Conservation (phyloP, 2,113 vertebrate genomes). For the Elaphurus davidianus region DNA sequence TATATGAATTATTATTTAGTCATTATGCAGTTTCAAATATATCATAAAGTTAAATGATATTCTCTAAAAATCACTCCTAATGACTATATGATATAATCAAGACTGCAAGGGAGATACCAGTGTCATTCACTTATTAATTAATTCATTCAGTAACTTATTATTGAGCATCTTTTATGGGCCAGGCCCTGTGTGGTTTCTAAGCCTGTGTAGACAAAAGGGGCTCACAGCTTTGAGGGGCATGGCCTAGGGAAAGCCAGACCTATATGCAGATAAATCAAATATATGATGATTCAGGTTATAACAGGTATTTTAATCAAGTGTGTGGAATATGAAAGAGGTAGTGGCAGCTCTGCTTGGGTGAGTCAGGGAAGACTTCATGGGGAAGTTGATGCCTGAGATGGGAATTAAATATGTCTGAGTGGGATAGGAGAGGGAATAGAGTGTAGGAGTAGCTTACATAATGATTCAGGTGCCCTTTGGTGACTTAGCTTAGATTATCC, state of each 20-base stretch:
- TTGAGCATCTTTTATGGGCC: background rate
- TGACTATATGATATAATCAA: background rate
- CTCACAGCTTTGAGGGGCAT: background rate
- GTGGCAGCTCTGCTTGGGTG: background rate
- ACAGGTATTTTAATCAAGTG: background rate
- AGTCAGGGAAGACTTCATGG: background rate
- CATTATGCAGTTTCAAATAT: background rate
- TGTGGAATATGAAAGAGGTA: background rate
- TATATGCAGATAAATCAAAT: background rate
- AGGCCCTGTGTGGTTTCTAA: background rate
- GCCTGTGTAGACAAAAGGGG: background rate
- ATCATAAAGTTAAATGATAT: background rate
- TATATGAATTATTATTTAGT: slow-evolving; percentile 12
- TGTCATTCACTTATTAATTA: background rate
- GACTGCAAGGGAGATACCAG: background rate
- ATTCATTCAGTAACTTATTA: background rate
- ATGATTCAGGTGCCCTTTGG: background rate
- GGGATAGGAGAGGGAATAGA: background rate
- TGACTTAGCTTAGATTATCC: background rate
- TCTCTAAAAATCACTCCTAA: background rate
- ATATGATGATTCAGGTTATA: background rate
- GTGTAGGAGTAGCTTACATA: background rate
- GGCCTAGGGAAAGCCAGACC: background rate
- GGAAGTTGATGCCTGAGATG: background rate
- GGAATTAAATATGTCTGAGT: background rate